These are phyloP conservation scores for Cerastis rubricosa DNA, from an alignment of 2,888 invertebrate genomes.

Conservation along the genomic window DNA sequence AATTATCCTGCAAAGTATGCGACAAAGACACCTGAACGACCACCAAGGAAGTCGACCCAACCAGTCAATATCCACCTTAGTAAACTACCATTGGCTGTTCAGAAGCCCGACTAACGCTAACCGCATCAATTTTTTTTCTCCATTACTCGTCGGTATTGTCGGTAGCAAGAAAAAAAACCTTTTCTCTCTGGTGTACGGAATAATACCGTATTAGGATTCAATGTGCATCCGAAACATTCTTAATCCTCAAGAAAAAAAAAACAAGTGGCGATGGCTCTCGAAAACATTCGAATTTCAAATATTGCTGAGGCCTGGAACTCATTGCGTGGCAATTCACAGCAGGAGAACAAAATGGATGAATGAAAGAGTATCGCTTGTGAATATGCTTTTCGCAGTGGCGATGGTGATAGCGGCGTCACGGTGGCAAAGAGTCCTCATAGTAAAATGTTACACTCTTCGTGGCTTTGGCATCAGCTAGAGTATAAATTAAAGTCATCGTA, in stretches of 20 bases:
- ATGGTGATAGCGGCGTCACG: background rate
- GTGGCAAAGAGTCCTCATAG: background rate
- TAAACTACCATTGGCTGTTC: conserved; percentile 17
- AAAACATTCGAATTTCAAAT: conserved; percentile 49
- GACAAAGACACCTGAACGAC: conserved; percentile 2
- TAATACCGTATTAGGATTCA: conserved; percentile 57
- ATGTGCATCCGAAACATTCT: conserved; percentile 41
- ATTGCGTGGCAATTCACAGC: background rate
- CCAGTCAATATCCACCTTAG: conserved; percentile 18
- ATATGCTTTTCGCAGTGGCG: background rate
- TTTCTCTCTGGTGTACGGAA: conserved; percentile 26
- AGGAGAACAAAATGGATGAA: background rate
- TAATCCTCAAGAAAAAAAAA: conserved; percentile 29
- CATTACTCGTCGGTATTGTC: conserved; percentile 31
- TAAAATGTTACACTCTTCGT: background rate
- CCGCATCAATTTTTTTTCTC: conserved; percentile 37
- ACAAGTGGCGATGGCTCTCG: conserved; percentile 10
- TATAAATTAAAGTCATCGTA: background rate
- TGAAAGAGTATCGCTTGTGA: background rate
- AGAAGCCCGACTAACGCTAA: conserved; percentile 27
- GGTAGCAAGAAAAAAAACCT: conserved; percentile 27
- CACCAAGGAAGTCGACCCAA: conserved; percentile 34
- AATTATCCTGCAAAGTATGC: conserved; percentile 16
- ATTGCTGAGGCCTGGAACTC: conserved; percentile 1
- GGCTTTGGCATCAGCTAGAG: background rate